These are phyloP conservation scores for Malurus alboscapulatus DNA, from an alignment of 2,113 vertebrate species.

Conservation along the genomic window DNA sequence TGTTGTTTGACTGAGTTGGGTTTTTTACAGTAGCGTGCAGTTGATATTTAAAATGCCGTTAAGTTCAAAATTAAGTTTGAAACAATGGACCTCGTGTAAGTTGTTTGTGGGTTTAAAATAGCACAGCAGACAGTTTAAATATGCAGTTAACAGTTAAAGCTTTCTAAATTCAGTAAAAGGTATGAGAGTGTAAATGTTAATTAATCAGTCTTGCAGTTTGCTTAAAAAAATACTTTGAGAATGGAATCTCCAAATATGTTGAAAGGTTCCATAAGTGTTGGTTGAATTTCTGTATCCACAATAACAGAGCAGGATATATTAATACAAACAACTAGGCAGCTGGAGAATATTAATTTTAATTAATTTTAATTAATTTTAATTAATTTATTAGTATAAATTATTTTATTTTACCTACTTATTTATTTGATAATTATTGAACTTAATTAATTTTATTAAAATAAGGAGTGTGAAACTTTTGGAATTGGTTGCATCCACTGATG, in stretches of 20 bases:
- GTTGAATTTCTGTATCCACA: neutral
- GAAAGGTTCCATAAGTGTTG: neutral
- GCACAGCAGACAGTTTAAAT: neutral
- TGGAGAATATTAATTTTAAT: neutral
- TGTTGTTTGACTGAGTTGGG: neutral
- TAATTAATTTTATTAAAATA: neutral
- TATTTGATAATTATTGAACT: neutral
- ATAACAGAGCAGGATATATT: neutral
- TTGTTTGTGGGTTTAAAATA: conserved; percentile 7
- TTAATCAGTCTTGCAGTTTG: neutral
- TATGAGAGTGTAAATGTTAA: neutral
- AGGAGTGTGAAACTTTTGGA: neutral
- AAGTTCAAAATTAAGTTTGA: conserved; percentile 38
- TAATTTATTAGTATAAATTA: neutral
- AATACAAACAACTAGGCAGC: neutral
- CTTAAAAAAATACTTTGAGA: neutral
- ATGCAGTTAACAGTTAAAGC: neutral
- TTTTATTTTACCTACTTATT: neutral
- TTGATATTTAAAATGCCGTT: neutral
- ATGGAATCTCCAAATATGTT: neutral
- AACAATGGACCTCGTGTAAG: neutral
- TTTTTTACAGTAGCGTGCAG: neutral
- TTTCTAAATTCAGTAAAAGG: neutral
- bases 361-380: neutral
- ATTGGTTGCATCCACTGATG: neutral